phyloP scores from a whole-genome alignment of 53 echinoderm and acorn worm genomes.

The Echinarachnius parma region DNA sequence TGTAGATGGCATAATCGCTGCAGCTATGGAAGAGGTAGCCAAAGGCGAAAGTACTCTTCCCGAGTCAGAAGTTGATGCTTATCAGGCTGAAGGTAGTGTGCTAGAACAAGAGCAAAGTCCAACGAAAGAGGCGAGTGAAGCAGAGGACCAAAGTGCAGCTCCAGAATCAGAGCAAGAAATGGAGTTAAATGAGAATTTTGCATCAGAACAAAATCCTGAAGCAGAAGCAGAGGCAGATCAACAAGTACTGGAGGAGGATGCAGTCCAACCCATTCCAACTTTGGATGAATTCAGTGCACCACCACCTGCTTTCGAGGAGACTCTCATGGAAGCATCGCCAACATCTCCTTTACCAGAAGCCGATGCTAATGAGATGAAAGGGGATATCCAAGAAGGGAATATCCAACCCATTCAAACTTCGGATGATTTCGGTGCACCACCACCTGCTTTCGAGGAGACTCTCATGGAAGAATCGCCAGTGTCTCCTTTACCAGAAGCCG shows the following conservation, averaged over 20 bases:
- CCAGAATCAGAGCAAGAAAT: slow-evolving; percentile 39
- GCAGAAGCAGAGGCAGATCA: slow-evolving; percentile 36
- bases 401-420: no score
- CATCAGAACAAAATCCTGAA: slow-evolving; percentile 3
- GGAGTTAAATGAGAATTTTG: neutral
- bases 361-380: neutral
- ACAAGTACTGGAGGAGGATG: slow-evolving; percentile 21
- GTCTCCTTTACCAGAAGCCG: no score
- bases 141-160: slow-evolving; percentile 11
- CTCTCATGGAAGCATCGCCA: no score
- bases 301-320: neutral
- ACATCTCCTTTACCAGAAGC: neutral
- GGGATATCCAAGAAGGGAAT: no score
- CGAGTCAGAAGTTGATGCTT: slow-evolving; percentile 25
- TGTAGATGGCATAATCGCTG: no score
- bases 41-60: slow-evolving; percentile 25
- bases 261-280: neutral
- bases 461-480: no score
- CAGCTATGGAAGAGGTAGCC: slow-evolving; percentile 29
- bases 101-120: neutral
- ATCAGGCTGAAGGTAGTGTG: slow-evolving; percentile 3
- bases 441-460: no score
- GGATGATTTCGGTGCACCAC: no score
- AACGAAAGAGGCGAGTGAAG: slow-evolving; percentile 3
- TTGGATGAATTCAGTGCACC: no score